Conservation (phyloP, 1,140 invertebrate species). For the Wasmannia auropunctata region DNA sequence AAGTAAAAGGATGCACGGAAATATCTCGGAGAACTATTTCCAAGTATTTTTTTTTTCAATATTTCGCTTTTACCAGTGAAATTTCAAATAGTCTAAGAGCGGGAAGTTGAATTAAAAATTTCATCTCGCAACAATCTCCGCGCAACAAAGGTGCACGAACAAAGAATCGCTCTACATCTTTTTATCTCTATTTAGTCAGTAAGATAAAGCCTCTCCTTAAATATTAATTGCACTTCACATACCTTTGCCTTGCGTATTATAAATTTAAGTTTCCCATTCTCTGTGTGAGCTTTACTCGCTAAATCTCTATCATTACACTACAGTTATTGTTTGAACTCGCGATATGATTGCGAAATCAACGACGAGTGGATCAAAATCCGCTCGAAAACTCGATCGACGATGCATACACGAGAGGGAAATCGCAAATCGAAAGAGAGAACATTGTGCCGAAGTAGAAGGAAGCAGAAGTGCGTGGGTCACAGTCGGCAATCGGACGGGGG, state of each 20-base stretch:
- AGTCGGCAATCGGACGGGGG: not conserved
- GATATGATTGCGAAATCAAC: not conserved
- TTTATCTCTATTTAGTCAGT: conserved; percentile 10
- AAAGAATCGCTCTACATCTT: conserved; percentile 7
- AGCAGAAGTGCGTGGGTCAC: not conserved
- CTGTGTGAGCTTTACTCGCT: not conserved
- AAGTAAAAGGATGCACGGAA: not conserved
- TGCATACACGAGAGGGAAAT: not conserved
- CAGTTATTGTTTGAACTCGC: not conserved
- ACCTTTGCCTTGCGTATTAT: not conserved
- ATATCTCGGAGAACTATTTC: not conserved
- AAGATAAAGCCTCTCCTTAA: not conserved
- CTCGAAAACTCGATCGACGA: conserved; percentile 21
- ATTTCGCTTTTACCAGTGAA: not conserved
- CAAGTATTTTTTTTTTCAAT: not conserved
- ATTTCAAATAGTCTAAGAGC: conserved; percentile 9
- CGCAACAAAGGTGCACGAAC: not conserved
- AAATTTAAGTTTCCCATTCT: conserved; percentile 9
- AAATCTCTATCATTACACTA: not conserved
- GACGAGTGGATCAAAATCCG: conserved; percentile 14
- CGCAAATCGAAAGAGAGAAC: conserved; percentile 10
- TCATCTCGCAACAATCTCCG: not conserved
- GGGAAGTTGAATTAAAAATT: conserved; percentile 24
- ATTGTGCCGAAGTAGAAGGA: not conserved
- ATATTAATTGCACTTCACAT: not conserved